phyloP scores from a whole-genome alignment of 2,113 vertebrate species.

The Nesospiza acunhae region DNA sequence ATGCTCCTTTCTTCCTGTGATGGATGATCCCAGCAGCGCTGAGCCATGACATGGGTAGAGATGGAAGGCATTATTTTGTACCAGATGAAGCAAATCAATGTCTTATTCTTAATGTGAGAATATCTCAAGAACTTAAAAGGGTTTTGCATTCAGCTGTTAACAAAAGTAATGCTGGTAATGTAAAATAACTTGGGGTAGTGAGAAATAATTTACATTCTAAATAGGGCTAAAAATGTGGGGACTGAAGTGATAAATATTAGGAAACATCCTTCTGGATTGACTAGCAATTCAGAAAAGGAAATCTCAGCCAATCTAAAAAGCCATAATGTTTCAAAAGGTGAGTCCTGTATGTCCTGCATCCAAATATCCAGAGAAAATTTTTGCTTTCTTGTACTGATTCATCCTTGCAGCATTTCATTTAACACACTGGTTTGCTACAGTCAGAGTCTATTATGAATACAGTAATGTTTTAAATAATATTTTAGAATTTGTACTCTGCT shows the following conservation, averaged over 20 bases:
- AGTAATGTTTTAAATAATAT: background rate
- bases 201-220: background rate
- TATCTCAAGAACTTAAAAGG: background rate
- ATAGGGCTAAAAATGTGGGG: background rate
- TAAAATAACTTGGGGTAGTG: background rate
- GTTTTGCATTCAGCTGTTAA: background rate
- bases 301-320: background rate
- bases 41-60: background rate
- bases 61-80: background rate
- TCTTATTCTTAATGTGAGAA: background rate
- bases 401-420: background rate
- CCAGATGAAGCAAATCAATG: background rate
- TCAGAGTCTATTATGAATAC: background rate
- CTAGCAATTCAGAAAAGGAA: background rate
- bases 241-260: background rate
- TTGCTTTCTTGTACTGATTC: background rate
- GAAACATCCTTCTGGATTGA: background rate
- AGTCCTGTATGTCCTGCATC: background rate
- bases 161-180: background rate
- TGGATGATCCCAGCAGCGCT: background rate
- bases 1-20: background rate
- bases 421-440: background rate
- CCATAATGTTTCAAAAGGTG: accelerated
- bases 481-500: background rate
- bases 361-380: background rate